These are phyloP conservation scores for Amia ocellicauda DNA, from an alignment of 2,113 vertebrate species.

Conservation along the genomic window DNA sequence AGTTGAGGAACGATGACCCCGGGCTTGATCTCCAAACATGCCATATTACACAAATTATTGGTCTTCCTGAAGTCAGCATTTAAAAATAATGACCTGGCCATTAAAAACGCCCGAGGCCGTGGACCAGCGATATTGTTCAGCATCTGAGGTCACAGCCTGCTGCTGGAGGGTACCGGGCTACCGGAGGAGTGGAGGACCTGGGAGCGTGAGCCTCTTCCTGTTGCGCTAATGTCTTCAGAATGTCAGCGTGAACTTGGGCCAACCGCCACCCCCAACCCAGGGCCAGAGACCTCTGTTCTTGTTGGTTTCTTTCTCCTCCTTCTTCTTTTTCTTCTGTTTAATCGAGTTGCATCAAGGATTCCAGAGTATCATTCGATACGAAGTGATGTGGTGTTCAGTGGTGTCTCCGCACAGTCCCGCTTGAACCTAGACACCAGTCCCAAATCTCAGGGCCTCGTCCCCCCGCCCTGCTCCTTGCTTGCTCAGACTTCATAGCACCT, in stretches of 20 bases:
- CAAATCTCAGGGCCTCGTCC: conserved; percentile 36
- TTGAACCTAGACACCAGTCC: conserved; percentile 42
- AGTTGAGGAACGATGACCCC: conserved; percentile 52
- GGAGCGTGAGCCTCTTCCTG: background rate
- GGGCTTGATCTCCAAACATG: conserved; percentile 41
- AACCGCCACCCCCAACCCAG: background rate
- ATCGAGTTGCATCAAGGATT: conserved; percentile 15
- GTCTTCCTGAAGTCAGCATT: conserved; percentile 60
- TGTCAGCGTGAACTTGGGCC: conserved; percentile 4
- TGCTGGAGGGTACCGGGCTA: background rate
- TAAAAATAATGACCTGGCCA: conserved; percentile 42
- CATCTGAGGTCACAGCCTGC: conserved; percentile 10
- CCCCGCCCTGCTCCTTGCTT: conserved; percentile 22
- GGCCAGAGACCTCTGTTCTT: background rate
- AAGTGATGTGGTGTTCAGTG: conserved; percentile 26
- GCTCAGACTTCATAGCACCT: conserved; percentile 12
- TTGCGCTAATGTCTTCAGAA: conserved; percentile 21
- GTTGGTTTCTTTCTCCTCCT: background rate
- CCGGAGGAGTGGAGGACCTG: background rate
- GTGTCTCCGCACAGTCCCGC: conserved; percentile 29
- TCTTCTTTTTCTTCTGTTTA: background rate
- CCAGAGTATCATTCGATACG: conserved; percentile 32
- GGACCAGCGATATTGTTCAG: conserved; percentile 6
- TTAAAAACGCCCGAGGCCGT: conserved; percentile 13
- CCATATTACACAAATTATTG: conserved; percentile 48